Base-by-base conservation (phyloP, 2,888 invertebrate genomes). In the Sphecodes monilicornis region DNA sequence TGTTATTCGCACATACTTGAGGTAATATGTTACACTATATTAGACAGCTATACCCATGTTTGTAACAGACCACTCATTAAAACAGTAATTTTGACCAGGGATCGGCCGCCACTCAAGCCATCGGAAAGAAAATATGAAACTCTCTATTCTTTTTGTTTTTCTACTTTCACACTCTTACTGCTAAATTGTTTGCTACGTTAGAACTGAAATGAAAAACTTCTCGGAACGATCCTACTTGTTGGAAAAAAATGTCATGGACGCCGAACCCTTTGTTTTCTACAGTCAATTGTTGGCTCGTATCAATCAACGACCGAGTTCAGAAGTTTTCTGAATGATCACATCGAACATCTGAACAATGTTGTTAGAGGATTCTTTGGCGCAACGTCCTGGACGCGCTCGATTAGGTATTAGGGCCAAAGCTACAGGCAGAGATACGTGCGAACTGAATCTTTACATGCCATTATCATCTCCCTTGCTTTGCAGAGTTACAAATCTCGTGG, bases 371-470 rank as follows among this genome's bases (percentile, higher is more conserved):
- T 32, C 29, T 29, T 18, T 13, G 32, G 26, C 39, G 8, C 13
- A 66, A 72, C 36, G 75, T 72, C 57, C 70, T 76, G 36, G 71
- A 83, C 54, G 69, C 54, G 29, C 36, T 75, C 41, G 36, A 60
- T 41, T 77, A 79, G 79, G 32, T 36, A 36, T 73, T 60, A 36
- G n/a, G 39, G 36, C 6, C 54, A 78, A 54, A 82, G 84, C 81
- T 69, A 81, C 80, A 84, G 71, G 73, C 82, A 80, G 43, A 78
- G 74, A 84, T 73, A 71, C 87, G 78, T 89, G 89, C 89, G 78
- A 73, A 89, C n/a, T 70, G 29, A 50, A 60, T 57, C 26, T 66
- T 75, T 26, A 43, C 85, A 77, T 80, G 79, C 76, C 26, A 39
- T 66, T 74, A 70, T 66, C 70, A n/a, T n/a, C n/a, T n/a, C 39